Evolutionary conservation across 37 sponge, comb jelly and placozoan genomes (phyloP).

Genomic region (Cladorhizidae sp.): DNA sequence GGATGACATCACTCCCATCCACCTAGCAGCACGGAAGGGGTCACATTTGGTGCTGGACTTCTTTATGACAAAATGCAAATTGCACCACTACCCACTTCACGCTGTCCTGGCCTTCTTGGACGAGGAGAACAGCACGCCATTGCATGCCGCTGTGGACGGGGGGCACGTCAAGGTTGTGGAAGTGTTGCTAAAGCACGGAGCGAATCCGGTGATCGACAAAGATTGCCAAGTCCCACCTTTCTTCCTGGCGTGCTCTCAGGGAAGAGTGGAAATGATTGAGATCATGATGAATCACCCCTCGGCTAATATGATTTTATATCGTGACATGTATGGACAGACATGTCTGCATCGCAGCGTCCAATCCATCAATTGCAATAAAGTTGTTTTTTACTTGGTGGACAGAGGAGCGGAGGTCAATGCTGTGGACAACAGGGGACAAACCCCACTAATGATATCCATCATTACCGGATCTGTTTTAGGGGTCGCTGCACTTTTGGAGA

Average conservation of each 20-base stretch:
- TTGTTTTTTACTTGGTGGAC: slow-evolving; percentile 51
- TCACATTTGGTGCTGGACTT: slow-evolving; percentile 57
- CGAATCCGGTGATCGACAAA: slow-evolving; percentile 34
- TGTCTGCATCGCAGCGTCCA: slow-evolving; percentile 57
- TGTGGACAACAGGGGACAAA: slow-evolving; percentile 56
- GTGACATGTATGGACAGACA: slow-evolving; percentile 40
- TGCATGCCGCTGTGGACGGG: slow-evolving; percentile 85
- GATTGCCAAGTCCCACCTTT: slow-evolving; percentile 67
- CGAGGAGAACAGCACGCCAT: slow-evolving; percentile 87
- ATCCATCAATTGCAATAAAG: slow-evolving; percentile 18
- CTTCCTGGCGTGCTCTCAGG: slow-evolving; percentile 74
- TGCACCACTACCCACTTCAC: slow-evolving; percentile 69
- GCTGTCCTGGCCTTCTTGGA: slow-evolving; percentile 57
- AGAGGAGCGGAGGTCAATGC: slow-evolving; percentile 45
- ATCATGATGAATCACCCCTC: slow-evolving; percentile 28
- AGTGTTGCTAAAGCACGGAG: slow-evolving; percentile 75
- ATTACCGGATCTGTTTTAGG: slow-evolving; percentile 32
- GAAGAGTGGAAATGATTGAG: slow-evolving; percentile 56
- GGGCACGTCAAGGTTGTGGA: slow-evolving; percentile 73
- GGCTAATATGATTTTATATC: slow-evolving; percentile 11
- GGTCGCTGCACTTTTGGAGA: slow-evolving; percentile 30
- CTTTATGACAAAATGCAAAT: slow-evolving; percentile 41
- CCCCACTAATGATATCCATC: slow-evolving; percentile 69
- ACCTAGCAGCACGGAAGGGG: slow-evolving; percentile 71
- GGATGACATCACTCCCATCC: slow-evolving; percentile 67